Conservation (phyloP, 2,113 vertebrate species). For the Dendropsophus ebraccatus region DNA sequence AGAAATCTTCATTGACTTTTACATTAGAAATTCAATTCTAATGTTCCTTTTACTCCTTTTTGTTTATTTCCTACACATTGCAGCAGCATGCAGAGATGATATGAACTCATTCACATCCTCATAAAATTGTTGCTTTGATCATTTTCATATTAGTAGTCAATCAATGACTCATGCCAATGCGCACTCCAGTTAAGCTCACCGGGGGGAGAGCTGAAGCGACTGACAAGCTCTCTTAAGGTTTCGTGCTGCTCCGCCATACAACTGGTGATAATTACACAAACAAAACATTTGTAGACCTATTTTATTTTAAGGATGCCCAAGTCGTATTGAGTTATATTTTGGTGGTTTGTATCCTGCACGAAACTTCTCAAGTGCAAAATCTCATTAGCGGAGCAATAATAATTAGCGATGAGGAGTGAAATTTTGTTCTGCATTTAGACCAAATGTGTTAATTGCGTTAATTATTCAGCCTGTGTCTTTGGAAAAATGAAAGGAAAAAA, state of each 20-base stretch:
- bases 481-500: slow-evolving; percentile 1
- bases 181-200: slow-evolving; percentile 32
- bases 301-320: neutral
- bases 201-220: neutral
- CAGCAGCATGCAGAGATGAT: slow-evolving; percentile 21
- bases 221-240: slow-evolving; percentile 15
- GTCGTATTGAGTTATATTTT: slow-evolving; percentile 1
- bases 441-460: slow-evolving; percentile 42
- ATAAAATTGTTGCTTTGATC: slow-evolving; percentile 29
- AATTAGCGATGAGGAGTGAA: slow-evolving; percentile 31
- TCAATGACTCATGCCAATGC: slow-evolving; percentile 37
- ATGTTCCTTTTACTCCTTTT: slow-evolving; percentile 17
- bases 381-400: slow-evolving; percentile 41
- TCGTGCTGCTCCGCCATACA: slow-evolving; percentile 1
- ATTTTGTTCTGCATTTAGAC: slow-evolving; percentile 43
- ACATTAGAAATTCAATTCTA: slow-evolving; percentile 15
- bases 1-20: slow-evolving; percentile 34
- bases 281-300: neutral
- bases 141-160: slow-evolving; percentile 43
- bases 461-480: slow-evolving; percentile 28
- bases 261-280: slow-evolving; percentile 5
- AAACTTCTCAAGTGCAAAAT: slow-evolving; percentile 48
- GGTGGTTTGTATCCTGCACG: neutral
- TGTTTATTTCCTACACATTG: slow-evolving; percentile 12
- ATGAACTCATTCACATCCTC: slow-evolving; percentile 11